Evolutionary conservation across 1,140 invertebrate genomes (phyloP).

Genomic region (Mylabris phalerata): DNA sequence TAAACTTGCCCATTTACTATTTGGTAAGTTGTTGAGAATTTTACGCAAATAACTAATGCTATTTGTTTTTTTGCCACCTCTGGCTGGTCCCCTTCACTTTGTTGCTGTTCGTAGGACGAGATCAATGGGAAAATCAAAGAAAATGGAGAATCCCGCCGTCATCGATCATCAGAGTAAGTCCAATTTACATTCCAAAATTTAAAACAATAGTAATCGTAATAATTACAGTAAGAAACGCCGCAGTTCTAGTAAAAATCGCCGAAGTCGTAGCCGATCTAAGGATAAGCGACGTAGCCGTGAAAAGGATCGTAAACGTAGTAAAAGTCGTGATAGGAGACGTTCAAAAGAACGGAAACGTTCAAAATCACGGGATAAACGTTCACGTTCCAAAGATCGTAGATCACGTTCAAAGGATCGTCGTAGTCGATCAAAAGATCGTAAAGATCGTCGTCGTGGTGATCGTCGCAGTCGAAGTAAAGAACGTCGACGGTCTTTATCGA

Average conservation of each 20-base stretch:
- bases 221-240: conserved; percentile 15
- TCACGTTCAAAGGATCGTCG: conserved; percentile 40
- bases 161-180: conserved; percentile 50
- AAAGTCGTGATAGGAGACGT: conserved; percentile 30
- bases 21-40: conserved; percentile 7
- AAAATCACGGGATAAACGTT: conserved; percentile 45
- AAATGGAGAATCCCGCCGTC: conserved; percentile 48
- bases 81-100: conserved; percentile 47
- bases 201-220: no score
- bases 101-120: conserved; percentile 60
- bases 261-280: conserved; percentile 7
- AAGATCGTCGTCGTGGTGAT: conserved; percentile 20
- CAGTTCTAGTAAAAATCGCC: conserved; percentile 8
- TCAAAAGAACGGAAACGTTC: conserved; percentile 34
- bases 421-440: conserved; percentile 34
- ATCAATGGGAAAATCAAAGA: conserved; percentile 51
- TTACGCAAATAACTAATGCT: conserved; percentile 37
- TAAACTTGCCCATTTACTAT: conserved; percentile 7
- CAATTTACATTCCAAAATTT: conserved; percentile 22
- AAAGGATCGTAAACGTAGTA: conserved; percentile 44
- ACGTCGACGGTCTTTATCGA: conserved; percentile 35
- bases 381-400: conserved; percentile 43
- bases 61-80: conserved; percentile 38
- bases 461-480: conserved; percentile 35
- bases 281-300: conserved; percentile 22